A percentile compares a stretch with the other conserved stretches of the same genome.
These are phyloP conservation scores for Parnassius mnemosyne DNA, from an alignment of 2,888 invertebrate species.

Conservation along the genomic window DNA sequence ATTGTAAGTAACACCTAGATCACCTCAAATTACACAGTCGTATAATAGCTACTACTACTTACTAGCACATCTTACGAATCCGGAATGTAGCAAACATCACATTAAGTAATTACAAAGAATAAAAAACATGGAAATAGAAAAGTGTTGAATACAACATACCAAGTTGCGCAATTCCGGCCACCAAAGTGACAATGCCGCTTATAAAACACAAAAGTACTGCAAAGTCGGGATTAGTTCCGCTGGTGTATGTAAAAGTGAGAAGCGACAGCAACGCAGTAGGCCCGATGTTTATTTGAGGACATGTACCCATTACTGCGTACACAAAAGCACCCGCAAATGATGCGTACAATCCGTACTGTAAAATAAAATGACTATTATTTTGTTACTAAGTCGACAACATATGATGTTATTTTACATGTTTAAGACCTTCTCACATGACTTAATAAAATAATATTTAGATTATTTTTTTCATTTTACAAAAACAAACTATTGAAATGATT, in stretches of 20 bases:
- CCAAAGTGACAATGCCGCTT: constrained; percentile 82
- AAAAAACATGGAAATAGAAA: neutral
- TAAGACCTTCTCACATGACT: too few species aligned
- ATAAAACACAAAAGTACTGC: constrained; percentile 84
- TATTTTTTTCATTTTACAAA: too few species aligned
- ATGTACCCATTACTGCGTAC: constrained; percentile 88
- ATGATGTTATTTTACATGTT: too few species aligned
- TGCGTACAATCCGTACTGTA: constrained; percentile 90
- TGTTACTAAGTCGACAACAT: too few species aligned
- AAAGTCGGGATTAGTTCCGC: constrained; percentile 79
- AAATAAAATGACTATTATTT: constrained; percentile 28
- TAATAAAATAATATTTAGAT: too few species aligned
- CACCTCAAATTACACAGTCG: too few species aligned
- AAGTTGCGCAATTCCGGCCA: constrained; percentile 81
- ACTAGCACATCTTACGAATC: too few species aligned
- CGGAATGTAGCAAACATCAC: too few species aligned
- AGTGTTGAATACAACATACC: constrained; percentile 52
- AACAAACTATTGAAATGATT: too few species aligned
- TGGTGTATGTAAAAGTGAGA: constrained; percentile 84
- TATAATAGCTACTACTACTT: too few species aligned
- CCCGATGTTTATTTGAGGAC: constrained; percentile 82
- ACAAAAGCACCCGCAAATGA: constrained; percentile 89
- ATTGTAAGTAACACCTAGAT: too few species aligned
- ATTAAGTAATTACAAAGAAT: too few species aligned
- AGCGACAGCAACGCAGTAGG: constrained; percentile 90